Conservation (phyloP, 37 sponge, comb jelly and placozoan genomes). For the Hormiphora californensis region DNA sequence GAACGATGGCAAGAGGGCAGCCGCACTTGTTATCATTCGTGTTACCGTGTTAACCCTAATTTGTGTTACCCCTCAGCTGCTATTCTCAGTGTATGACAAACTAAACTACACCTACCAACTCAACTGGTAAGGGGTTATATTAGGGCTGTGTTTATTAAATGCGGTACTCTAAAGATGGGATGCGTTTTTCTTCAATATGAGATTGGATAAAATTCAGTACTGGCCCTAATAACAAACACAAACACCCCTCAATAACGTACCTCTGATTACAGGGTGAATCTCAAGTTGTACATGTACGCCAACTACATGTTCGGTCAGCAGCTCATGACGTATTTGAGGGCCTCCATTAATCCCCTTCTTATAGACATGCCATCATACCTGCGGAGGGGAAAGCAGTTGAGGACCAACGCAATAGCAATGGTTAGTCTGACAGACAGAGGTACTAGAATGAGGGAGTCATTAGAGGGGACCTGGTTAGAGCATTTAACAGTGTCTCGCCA, state of each 20-base stretch:
- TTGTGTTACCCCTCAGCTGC: background rate
- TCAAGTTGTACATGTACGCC: background rate
- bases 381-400: background rate
- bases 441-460: no score
- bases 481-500: no score
- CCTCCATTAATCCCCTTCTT: background rate
- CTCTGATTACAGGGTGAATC: background rate
- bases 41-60: background rate
- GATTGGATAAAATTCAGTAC: no score
- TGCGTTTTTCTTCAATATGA: no score
- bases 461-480: no score
- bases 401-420: background rate
- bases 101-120: background rate
- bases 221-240: no score
- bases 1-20: background rate
- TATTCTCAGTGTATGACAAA: background rate
- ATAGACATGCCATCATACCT: slow-evolving; percentile 8
- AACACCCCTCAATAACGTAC: no score
- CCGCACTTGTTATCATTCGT: background rate
- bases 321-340: background rate
- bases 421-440: no score
- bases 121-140: background rate
- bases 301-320: slow-evolving; percentile 20
- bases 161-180: no score
- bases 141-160: no score